Evolutionary conservation across 2,888 invertebrate species (phyloP).

Genomic region (Osmoderma eremita): DNA sequence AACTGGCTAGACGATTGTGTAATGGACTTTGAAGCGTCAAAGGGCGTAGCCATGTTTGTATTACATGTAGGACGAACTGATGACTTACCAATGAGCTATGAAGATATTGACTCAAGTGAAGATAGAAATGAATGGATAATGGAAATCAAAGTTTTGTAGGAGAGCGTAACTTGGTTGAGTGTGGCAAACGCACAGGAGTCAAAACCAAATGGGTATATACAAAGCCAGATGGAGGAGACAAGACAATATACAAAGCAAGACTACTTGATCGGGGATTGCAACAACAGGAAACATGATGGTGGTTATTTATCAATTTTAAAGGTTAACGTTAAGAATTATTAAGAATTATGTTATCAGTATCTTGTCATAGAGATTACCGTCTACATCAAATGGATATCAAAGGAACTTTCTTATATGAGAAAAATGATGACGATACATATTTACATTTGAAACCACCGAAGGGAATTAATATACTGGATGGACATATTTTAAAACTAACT

Average conservation of each 20-base stretch:
- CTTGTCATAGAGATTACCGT: background rate
- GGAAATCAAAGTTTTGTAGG: too few species aligned
- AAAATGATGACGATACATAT: background rate
- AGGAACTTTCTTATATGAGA: background rate
- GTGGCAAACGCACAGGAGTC: too few species aligned
- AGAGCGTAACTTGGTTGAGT: too few species aligned
- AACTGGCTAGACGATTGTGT: background rate
- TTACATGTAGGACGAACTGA: slow-evolving; percentile 5
- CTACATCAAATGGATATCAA: background rate
- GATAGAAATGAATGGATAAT: too few species aligned
- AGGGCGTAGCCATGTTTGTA: background rate
- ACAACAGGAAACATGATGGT: background rate
- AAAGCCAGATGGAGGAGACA: background rate
- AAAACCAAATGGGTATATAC: background rate
- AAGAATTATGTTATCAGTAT: background rate
- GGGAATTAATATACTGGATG: too few species aligned
- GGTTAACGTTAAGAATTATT: background rate
- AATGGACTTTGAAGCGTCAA: slow-evolving; percentile 5
- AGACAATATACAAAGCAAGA: too few species aligned
- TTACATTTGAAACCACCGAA: background rate
- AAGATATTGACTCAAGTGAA: background rate
- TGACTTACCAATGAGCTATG: slow-evolving; percentile 5
- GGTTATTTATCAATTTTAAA: background rate
- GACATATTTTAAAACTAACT: background rate
- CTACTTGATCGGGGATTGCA: background rate